Conservation (phyloP, 2,113 vertebrate species). For the Malurus elegans region DNA sequence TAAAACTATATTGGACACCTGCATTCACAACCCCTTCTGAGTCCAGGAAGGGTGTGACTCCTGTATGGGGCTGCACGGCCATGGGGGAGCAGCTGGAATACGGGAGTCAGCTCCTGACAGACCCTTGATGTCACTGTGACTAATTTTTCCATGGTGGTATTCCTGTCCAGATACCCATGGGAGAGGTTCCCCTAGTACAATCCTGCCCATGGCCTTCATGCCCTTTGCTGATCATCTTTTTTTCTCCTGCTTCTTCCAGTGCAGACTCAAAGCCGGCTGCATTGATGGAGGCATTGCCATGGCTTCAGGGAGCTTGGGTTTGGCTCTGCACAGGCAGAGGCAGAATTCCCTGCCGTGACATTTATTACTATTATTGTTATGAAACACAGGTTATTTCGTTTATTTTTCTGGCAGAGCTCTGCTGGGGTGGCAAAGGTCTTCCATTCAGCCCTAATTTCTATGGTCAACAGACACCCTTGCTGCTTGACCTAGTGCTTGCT, state of each 20-base stretch:
- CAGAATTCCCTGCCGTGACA: not conserved
- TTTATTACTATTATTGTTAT: not conserved
- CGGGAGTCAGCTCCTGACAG: accelerated
- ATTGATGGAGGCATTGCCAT: not conserved
- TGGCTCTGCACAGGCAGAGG: not conserved
- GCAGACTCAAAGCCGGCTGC: not conserved
- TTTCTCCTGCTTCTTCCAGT: not conserved
- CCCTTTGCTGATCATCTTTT: not conserved
- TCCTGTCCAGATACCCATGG: not conserved
- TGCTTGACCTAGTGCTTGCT: not conserved
- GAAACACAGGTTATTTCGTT: not conserved
- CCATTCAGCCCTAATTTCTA: not conserved
- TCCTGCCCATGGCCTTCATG: not conserved
- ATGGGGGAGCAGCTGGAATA: not conserved
- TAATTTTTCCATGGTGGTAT: not conserved
- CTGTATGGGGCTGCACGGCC: not conserved
- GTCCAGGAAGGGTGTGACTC: not conserved
- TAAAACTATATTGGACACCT: not conserved
- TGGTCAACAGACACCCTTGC: not conserved
- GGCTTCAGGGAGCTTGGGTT: not conserved
- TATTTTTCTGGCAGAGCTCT: not conserved
- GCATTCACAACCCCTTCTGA: not conserved
- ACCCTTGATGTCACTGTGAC: not conserved
- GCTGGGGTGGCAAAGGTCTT: not conserved
- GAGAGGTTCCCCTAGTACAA: not conserved